phyloP scores from a whole-genome alignment of 2,888 invertebrate species.

The Linnaemya tessellans region DNA sequence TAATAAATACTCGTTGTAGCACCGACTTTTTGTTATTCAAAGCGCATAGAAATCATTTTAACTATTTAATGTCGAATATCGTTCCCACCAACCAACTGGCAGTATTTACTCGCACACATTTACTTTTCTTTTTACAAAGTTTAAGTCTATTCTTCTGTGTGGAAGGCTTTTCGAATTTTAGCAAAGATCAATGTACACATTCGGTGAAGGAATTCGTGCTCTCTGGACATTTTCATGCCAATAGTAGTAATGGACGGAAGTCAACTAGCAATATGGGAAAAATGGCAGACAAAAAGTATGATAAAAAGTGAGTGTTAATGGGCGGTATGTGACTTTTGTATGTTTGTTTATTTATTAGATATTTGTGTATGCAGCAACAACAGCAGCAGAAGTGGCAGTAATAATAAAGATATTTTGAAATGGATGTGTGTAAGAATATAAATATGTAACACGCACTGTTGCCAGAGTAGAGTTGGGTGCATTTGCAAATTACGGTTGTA shows the following conservation, averaged over 20 bases:
- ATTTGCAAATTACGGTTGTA: conserved; percentile 7
- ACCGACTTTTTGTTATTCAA: conserved; percentile 66
- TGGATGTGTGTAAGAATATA: conserved; percentile 5
- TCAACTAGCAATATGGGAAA: conserved; percentile 23
- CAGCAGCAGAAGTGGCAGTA: neutral
- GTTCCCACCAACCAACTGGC: conserved; percentile 33
- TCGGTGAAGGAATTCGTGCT: conserved; percentile 70
- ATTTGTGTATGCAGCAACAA: too few relatives aligned
- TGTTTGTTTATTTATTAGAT: conserved; percentile 29
- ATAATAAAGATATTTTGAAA: conserved; percentile 27
- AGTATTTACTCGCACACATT: conserved; percentile 12
- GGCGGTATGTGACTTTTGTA: conserved; percentile 72
- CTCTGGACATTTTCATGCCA: conserved; percentile 43
- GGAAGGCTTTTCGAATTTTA: neutral
- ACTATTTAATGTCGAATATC: conserved; percentile 56
- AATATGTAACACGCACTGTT: conserved; percentile 6
- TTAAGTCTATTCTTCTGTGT: neutral
- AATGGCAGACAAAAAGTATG: conserved; percentile 40
- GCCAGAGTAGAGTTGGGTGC: neutral
- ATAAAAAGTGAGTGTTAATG: conserved; percentile 73
- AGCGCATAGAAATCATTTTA: conserved; percentile 67
- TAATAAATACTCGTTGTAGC: conserved; percentile 43
- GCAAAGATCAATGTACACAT: conserved; percentile 74
- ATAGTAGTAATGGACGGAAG: conserved; percentile 43
- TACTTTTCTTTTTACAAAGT: conserved; percentile 3